Evolutionary conservation across 35 echinoderm and acorn worm species (phyloP).

Genomic region (Hemicentrotus pulcherrimus): DNA sequence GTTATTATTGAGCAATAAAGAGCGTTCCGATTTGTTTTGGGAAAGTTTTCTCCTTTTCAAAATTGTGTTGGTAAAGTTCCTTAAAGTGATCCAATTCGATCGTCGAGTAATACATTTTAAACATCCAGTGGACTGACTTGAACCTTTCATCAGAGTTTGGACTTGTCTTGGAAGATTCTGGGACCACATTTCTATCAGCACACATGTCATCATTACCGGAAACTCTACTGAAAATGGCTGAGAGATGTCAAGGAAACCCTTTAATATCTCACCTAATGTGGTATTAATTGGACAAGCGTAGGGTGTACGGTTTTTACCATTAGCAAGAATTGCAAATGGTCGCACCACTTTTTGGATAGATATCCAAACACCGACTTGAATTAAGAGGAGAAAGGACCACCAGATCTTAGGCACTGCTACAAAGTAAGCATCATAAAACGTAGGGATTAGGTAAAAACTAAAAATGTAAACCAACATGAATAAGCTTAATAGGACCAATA

Average conservation of each 20-base stretch:
- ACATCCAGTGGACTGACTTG: not conserved
- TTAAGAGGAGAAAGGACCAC: not conserved
- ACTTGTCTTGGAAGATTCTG: not conserved
- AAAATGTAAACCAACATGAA: not conserved
- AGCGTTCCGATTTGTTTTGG: not conserved
- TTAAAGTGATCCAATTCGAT: not conserved
- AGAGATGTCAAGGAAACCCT: not conserved
- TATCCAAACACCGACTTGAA: not conserved
- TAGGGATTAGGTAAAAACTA: not conserved
- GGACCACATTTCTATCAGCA: not conserved
- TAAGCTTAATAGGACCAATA: not conserved
- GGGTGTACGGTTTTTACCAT: not conserved
- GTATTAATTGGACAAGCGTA: not conserved
- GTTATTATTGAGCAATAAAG: not conserved
- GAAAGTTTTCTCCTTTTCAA: not conserved
- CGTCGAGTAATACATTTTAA: not conserved
- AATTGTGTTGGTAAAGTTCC: not conserved
- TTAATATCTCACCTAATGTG: not conserved
- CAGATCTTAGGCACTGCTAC: not conserved
- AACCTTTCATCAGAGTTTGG: not conserved
- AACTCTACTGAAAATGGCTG: not conserved
- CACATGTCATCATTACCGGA: not conserved
- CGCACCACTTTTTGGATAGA: not conserved
- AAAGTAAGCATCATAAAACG: not conserved
- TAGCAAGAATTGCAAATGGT: not conserved